Evolutionary conservation across 2,113 vertebrate genomes (phyloP), one percentile per base, ranked within the genome.

Genomic region (Macroglossus sobrinus): DNA sequence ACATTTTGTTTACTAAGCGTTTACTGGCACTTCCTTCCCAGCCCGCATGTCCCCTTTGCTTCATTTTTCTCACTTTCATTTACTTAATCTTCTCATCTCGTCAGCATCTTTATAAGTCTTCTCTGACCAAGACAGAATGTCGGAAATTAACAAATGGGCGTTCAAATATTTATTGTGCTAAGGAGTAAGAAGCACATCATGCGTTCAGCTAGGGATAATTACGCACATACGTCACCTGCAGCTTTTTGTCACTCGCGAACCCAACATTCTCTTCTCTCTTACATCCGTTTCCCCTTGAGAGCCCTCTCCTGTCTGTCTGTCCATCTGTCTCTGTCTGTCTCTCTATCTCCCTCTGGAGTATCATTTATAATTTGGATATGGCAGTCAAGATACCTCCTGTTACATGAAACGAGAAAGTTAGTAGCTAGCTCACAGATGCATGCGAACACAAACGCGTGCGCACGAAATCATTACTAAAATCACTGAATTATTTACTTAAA

Each of bases 31-130:
- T 21, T 45, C 71, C 15, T 38, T 4, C 71, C 33, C 24, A 9
- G 71, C 35, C 35, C 22, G 11, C 43, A 2, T 8, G 45, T 47
- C 33, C 69, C 45, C 43, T 28, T 10, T 1, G 76, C 33, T 59
- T 61, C 50, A 35, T 69, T 35, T 53, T 69, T 63, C 84, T 69
- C 84, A 30, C 22, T 53, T 69, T 89, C n/a, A 50, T n/a, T 76
- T 50, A 76, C 35, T 89, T 84, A 8, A 63, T 63, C 71, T 55
- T 69, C 22, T 21, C 10, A 15, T 75, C 50, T 84, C 21, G 40
- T 95, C 84, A 93, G 78, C 90, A 84, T 78, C 69, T 71, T n/a
- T 69, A 28, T 26, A 33, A 15, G 69, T 61, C 59, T 80, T 35
- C 35, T n/a, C 50, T 57, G 68, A 76, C 43, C 24, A 28, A 43